Evolutionary conservation across 2,888 invertebrate genomes (phyloP), one percentile per base, ranked within the genome.

Genomic region (Tipula lateralis): DNA sequence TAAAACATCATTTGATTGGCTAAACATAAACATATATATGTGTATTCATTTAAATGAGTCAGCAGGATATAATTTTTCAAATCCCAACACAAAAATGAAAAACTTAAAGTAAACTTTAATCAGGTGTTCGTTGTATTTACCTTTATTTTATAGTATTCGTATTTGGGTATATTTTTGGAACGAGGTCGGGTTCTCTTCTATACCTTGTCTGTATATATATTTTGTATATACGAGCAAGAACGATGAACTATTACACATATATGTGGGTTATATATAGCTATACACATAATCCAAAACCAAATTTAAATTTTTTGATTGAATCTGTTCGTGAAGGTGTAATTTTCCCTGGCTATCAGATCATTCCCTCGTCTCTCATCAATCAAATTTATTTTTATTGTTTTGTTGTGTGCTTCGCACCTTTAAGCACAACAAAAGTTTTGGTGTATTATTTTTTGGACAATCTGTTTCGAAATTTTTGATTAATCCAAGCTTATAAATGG

Each of bases 251-350:
- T 66, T 66, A 24, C n/a, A 66, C 66, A 39, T 3, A 24, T 19
- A 24, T 66, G 19, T 24, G 24, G 0, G n/a, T n/a, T n/a, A 39
- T 1, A 34, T 12, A 34, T 50, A 50, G 6, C 16, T 50, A n/a
- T 32, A 36, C n/a, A n/a, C 36, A 36, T 44, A 44, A 44, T n/a
- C 2, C 44, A 44, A 44, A 44, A n/a, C 3, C 32, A 66, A 66
- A 66, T 66, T 66, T 66, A 66, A 66, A 66, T 66, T 66, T 66
- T 66, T 66, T 66, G 66, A 66, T 66, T 66, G 19, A 66, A 24
- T 66, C 66, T 66, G 66, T 66, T 66, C 24, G 66, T 66, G 24
- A 66, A 66, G 66, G 66, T 66, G 66, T 7, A 66, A 19, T 66
- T n/a, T 66, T 66, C 66, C 9, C 24, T 12, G 13, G 24, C 19